phyloP scores from a whole-genome alignment of 2,113 vertebrate genomes.

The Larimichthys polyactis region DNA sequence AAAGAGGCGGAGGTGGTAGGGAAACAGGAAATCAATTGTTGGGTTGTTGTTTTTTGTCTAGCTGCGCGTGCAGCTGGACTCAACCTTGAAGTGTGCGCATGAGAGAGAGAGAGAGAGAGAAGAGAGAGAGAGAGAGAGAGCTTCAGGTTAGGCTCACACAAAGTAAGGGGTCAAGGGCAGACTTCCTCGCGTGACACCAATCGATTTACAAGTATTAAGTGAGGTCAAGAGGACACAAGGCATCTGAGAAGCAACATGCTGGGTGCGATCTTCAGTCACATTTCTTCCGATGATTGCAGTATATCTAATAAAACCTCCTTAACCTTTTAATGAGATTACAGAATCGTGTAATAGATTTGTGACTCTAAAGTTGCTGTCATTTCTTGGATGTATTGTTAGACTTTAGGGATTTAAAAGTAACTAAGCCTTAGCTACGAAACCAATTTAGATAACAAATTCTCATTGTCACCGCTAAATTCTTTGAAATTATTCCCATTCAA shows the following conservation, averaged over 20 bases:
- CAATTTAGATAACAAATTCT: background rate
- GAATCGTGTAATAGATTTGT: background rate
- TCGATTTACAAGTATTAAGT: constrained; percentile 18
- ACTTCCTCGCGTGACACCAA: constrained; percentile 19
- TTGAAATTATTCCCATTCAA: background rate
- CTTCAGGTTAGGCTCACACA: background rate
- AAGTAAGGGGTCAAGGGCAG: constrained; percentile 19
- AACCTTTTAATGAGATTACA: background rate
- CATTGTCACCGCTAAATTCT: background rate
- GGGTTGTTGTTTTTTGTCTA: constrained; percentile 48
- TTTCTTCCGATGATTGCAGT: constrained; percentile 6
- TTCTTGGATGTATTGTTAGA: background rate
- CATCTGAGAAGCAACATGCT: constrained; percentile 3
- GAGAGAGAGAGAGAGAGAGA: background rate
- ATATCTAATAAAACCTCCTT: background rate
- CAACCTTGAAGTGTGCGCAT: constrained; percentile 28
- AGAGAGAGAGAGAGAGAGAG: constrained; percentile 4
- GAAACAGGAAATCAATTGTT: constrained; percentile 83
- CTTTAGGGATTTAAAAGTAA: background rate
- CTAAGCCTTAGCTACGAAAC: background rate
- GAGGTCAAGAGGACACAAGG: constrained; percentile 13
- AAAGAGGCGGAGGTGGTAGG: constrained; percentile 63
- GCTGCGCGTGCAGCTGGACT: constrained; percentile 71
- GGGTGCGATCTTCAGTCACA: background rate
- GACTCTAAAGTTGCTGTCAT: background rate